These are phyloP conservation scores for Orthosia cruda DNA, from an alignment of 2,888 invertebrate genomes.

Conservation along the genomic window DNA sequence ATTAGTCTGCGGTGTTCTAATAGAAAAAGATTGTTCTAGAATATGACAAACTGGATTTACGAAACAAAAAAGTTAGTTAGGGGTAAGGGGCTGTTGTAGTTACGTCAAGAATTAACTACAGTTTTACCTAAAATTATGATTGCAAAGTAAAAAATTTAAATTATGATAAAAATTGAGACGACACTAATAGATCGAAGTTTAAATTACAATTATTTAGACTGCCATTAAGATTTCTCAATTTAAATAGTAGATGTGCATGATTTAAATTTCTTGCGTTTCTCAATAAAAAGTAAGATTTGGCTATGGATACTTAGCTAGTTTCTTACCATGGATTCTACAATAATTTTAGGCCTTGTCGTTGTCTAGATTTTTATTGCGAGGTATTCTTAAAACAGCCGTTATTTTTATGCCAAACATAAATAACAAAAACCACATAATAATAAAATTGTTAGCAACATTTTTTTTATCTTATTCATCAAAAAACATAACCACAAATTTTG, in stretches of 20 bases:
- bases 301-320: no score
- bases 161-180: background rate
- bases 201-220: no score
- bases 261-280: no score
- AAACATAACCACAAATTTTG: conserved; percentile 14
- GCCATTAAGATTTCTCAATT: no score
- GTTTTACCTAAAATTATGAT: background rate
- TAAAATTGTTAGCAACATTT: background rate
- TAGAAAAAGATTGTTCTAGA: conserved; percentile 10
- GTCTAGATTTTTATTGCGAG: background rate
- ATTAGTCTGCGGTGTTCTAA: conserved; percentile 12
- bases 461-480: conserved; percentile 6
- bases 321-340: no score
- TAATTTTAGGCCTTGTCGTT: no score
- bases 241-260: no score
- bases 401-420: background rate
- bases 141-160: background rate
- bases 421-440: no score
- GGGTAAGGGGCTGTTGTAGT: no score
- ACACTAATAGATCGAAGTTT: no score
- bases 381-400: background rate
- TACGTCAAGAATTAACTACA: no score
- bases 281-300: background rate
- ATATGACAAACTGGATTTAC: background rate
- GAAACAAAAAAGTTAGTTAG: background rate